phyloP scores from a whole-genome alignment of 2,113 vertebrate genomes.

The Oreochromis niloticus region DNA sequence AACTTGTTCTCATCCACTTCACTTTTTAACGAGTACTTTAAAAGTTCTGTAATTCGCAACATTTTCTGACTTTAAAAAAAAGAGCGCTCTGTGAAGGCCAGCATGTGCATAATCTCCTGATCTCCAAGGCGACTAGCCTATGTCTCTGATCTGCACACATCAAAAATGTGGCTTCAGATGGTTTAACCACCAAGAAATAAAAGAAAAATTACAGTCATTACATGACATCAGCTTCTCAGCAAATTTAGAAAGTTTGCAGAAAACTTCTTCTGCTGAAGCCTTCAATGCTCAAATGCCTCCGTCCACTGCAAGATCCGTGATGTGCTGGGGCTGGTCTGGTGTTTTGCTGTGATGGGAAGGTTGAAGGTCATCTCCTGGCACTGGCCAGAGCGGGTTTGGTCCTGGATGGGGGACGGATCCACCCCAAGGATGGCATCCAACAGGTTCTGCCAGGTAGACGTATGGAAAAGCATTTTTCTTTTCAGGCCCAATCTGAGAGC shows the following conservation, averaged over 20 bases:
- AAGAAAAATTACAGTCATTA: background rate
- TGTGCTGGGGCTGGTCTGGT: background rate
- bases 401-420: background rate
- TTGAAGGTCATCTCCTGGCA: background rate
- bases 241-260: background rate
- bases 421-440: background rate
- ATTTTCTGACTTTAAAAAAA: background rate
- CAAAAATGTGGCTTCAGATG: background rate
- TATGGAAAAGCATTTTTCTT: background rate
- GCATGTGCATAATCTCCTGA: background rate
- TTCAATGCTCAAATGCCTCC: background rate
- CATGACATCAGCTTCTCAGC: background rate
- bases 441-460: rapidly evolving
- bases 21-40: background rate
- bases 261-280: background rate
- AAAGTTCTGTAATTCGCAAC: background rate
- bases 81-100: background rate
- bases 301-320: background rate
- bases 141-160: background rate
- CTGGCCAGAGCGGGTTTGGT: background rate
- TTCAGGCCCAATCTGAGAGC: background rate
- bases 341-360: background rate
- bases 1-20: background rate
- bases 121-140: background rate
- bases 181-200: background rate